Evolutionary conservation across 53 echinoderm and acorn worm genomes (phyloP).

Genomic region (Luidia sarsii): DNA sequence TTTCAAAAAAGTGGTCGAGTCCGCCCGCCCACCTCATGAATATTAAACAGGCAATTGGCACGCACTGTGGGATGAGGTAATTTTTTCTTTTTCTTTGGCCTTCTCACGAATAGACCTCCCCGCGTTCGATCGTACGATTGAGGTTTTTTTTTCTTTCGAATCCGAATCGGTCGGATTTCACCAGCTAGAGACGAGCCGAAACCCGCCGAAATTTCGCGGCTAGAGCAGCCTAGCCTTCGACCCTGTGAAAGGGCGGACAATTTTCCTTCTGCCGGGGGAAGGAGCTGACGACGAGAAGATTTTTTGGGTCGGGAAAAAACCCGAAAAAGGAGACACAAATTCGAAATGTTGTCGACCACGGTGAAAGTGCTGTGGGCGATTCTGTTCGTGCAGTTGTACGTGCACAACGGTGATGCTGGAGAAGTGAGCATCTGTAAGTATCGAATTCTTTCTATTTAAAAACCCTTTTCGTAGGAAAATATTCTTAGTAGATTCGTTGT

Average conservation of each 20-base stretch:
- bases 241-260: constrained; percentile 15
- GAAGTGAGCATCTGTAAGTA: constrained; percentile 47
- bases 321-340: too few species aligned
- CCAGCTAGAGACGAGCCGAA: background rate
- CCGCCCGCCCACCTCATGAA: constrained; percentile 40
- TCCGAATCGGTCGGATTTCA: background rate
- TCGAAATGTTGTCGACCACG: constrained; percentile 38
- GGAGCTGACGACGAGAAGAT: background rate
- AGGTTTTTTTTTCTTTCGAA: too few species aligned
- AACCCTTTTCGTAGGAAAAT: too few species aligned
- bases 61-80: background rate
- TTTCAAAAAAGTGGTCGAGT: constrained; percentile 4
- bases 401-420: constrained; percentile 41
- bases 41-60: constrained; percentile 47
- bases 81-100: too few species aligned
- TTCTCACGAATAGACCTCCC: constrained; percentile 12
- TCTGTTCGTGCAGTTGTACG: constrained; percentile 32
- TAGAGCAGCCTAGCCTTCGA: background rate
- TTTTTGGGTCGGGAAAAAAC: background rate
- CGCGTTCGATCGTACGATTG: background rate
- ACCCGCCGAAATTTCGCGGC: background rate
- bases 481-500: too few species aligned
- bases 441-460: too few species aligned
- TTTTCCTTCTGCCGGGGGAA: too few species aligned
- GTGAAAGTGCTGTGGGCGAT: constrained; percentile 44